These are phyloP conservation scores for Galerucella pusilla DNA, from an alignment of 2,888 invertebrate species.

Conservation along the genomic window DNA sequence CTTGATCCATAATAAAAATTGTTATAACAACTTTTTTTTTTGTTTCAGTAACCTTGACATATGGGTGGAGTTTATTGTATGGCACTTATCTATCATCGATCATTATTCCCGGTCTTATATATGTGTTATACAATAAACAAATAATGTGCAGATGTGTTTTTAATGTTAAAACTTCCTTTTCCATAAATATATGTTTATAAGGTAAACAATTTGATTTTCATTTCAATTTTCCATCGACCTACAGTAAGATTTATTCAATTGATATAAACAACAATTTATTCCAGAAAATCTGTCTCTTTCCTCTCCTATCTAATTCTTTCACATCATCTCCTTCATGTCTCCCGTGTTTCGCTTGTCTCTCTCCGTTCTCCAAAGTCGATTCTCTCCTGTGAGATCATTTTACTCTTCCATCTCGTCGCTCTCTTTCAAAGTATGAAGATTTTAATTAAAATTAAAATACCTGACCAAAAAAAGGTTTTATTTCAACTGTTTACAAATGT, in stretches of 20 bases:
- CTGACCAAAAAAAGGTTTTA: no score
- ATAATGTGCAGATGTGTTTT: constrained; percentile 34
- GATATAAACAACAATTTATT: no score
- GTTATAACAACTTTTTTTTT: constrained; percentile 21
- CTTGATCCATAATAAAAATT: neutral
- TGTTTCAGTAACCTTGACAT: constrained; percentile 48
- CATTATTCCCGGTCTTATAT: constrained; percentile 34
- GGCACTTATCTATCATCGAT: constrained; percentile 44
- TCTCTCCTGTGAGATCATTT: no score
- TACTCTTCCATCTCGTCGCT: no score
- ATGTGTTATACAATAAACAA: constrained; percentile 41
- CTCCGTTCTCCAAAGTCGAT: no score
- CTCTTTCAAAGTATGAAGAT: no score
- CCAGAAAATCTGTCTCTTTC: no score
- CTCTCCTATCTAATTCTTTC: no score
- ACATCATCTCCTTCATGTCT: no score
- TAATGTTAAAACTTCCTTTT: constrained; percentile 32
- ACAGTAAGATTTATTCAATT: no score
- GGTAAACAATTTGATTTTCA: neutral
- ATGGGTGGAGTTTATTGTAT: constrained; percentile 46
- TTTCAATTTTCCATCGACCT: neutral
- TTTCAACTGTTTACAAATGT: neutral
- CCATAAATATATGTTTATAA: constrained; percentile 31
- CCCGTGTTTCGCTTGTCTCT: no score
- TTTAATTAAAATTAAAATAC: no score